phyloP scores from a whole-genome alignment of 2,113 vertebrate genomes.

The Nerophis ophidion region DNA sequence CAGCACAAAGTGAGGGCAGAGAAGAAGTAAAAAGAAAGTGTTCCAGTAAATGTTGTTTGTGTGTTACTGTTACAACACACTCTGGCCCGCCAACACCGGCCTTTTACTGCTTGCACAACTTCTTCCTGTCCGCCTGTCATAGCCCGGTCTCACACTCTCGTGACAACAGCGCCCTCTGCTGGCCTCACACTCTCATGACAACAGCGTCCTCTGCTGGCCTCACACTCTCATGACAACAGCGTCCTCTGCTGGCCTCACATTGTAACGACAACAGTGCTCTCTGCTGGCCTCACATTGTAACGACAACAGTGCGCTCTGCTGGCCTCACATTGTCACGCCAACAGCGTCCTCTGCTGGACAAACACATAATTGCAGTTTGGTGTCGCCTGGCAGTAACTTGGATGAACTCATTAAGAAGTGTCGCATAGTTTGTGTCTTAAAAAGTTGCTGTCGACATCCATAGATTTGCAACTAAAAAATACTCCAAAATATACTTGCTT shows the following conservation, averaged over 20 bases:
- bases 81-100: neutral
- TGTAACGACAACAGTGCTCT: neutral
- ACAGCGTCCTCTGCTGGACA: constrained; percentile 31
- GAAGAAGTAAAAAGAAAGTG: neutral
- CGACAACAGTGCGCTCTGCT: constrained; percentile 54
- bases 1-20: neutral
- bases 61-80: constrained; percentile 14
- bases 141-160: neutral
- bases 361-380: too few species aligned
- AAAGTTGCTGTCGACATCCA: too few species aligned
- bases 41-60: constrained; percentile 53
- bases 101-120: constrained; percentile 61
- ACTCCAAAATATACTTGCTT: too few species aligned
- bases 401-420: too few species aligned
- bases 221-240: constrained; percentile 51
- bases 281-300: constrained; percentile 1
- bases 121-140: constrained; percentile 7
- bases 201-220: constrained; percentile 53
- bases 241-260: neutral
- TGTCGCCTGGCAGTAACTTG: too few species aligned
- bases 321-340: constrained; percentile 42
- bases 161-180: too few species aligned
- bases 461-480: too few species aligned
- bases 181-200: constrained; percentile 28
- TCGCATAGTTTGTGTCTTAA: too few species aligned